Base-by-base conservation (phyloP, 2,113 vertebrate species). In the Phocoena sinus region DNA sequence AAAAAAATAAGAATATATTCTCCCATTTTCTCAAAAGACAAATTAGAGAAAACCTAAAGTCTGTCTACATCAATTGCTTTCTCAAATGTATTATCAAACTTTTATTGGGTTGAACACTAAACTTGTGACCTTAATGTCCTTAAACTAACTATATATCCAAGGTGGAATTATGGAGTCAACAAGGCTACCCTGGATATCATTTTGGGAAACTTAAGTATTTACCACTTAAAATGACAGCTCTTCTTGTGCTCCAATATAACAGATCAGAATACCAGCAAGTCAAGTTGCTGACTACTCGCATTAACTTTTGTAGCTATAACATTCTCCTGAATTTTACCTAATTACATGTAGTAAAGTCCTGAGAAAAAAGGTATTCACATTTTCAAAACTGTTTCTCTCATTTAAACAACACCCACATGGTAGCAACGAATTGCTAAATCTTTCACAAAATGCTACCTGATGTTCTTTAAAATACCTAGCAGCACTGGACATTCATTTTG, bases 361-460 rank as follows among this genome's bases (percentile, higher is more conserved):
- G 33, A 65, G 41, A 73, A 76, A 87, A 96, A 70, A 20, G 4
- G 38, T 67, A 90, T 53, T 86, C 11, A 65, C 23, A 74, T 77
- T 89, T 96, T 88, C 9, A 80, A 74, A 96, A 84, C 13, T 76
- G 38, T 44, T 96, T 91, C 41, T 91, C n/a, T 89, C 77, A 91
- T 21, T 96, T 93, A 89, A 87, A 38, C 65, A 94, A 89, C 38
- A 50, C 14, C 47, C n/a, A 28, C 50, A 25, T n/a, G 47, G 8
- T 31, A 97, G 85, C 31, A 85, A 85, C 2, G 12, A 94, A 14
- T 82, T 65, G 83, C 53, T 91, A 91, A 95, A 89, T 62, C 38
- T 91, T 76, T 94, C 91, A 89, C 56, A 97, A 94, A 97, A 82
- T 96, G 62, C 92, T 93, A 93, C 73, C 92, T 97, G 89, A 62